phyloP scores from a whole-genome alignment of 2,888 invertebrate species.

The Aethes cnicana region DNA sequence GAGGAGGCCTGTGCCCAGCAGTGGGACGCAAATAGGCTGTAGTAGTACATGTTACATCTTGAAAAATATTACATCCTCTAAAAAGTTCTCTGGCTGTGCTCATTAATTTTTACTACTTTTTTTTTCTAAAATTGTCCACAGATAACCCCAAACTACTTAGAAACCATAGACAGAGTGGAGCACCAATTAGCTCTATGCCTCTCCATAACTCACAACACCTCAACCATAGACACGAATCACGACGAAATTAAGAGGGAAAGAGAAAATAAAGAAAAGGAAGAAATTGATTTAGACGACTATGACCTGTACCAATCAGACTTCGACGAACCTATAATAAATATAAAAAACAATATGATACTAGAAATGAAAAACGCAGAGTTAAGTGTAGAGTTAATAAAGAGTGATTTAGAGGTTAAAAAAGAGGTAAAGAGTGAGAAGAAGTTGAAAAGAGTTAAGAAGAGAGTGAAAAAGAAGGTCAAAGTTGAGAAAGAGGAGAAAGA shows the following conservation, averaged over 20 bases:
- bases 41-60: too few relatives aligned
- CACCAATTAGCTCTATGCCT: slow-evolving; percentile 16
- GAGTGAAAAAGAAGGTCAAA: not conserved
- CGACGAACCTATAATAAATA: slow-evolving; percentile 19
- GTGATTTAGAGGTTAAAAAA: slow-evolving; percentile 11
- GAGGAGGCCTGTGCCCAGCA: too few relatives aligned
- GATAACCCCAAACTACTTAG: slow-evolving; percentile 23
- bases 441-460: slow-evolving; percentile 14
- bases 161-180: slow-evolving; percentile 16
- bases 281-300: slow-evolving; percentile 3
- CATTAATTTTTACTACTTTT: too few relatives aligned
- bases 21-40: too few relatives aligned
- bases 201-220: not conserved
- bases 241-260: slow-evolving; percentile 8
- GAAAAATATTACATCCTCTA: too few relatives aligned
- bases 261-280: not conserved
- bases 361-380: slow-evolving; percentile 9
- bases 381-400: not conserved
- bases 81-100: too few relatives aligned
- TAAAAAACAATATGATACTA: slow-evolving; percentile 12
- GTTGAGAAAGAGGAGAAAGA: slow-evolving; percentile 11
- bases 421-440: slow-evolving; percentile 12
- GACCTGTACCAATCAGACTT: slow-evolving; percentile 18
- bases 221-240: not conserved
- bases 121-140: not conserved